Evolutionary conservation across 2,888 invertebrate genomes (phyloP).

Genomic region (Pyrrhosoma nymphula): DNA sequence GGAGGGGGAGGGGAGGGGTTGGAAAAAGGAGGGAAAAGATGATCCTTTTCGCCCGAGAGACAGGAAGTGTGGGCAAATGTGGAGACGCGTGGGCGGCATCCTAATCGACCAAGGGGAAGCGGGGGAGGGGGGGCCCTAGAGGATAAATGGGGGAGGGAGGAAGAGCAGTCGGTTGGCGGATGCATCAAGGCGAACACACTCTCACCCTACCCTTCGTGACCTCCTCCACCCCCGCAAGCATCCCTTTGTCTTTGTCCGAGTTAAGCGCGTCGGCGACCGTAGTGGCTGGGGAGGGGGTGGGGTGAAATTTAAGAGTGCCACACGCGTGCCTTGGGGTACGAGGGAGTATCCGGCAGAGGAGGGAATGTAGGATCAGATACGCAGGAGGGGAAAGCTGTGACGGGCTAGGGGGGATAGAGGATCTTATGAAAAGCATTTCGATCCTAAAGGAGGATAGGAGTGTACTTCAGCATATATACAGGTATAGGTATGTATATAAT

Average conservation of each 20-base stretch:
- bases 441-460: too few species aligned
- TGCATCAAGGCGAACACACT: background rate
- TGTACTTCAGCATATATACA: too few species aligned
- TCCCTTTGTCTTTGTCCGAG: constrained; percentile 35
- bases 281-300: background rate
- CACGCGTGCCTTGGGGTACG: background rate
- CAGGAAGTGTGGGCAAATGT: constrained; percentile 26
- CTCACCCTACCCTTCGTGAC: background rate
- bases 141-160: background rate
- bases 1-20: too few species aligned
- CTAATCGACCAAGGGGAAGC: background rate
- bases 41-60: constrained; percentile 28
- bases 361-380: background rate
- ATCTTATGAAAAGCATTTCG: background rate
- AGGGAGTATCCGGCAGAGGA: background rate
- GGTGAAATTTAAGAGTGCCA: constrained; percentile 12
- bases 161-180: background rate
- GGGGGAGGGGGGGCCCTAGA: background rate
- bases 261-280: background rate
- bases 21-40: background rate
- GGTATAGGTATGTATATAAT: too few species aligned
- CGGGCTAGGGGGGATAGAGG: background rate
- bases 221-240: background rate
- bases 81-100: background rate
- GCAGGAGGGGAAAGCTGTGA: background rate